Base-by-base conservation (phyloP, 2,113 vertebrate genomes). In the Indri indri region DNA sequence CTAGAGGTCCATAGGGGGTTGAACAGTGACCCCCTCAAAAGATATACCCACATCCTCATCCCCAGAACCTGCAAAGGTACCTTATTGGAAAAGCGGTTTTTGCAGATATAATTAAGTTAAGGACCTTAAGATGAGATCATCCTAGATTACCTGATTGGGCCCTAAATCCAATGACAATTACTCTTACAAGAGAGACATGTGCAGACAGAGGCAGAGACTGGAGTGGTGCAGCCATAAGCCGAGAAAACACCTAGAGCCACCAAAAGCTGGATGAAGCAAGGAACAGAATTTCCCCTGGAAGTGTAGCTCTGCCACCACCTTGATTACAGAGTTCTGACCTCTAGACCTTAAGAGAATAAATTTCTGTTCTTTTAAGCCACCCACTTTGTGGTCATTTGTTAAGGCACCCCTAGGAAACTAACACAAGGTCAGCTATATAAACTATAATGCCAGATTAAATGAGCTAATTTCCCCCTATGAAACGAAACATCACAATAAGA, bases 221-320 rank as follows among this genome's bases (percentile, higher is more conserved):
- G 71, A 42, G 40, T 10, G 37, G 42, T 22, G 70, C 22, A 42
- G n/a, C 22, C 37, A 71, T 40, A 70, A 40, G 40, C 70, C 5
- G 3, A 40, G 40, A 12, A 23, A 73, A 42, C 40, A 73, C 23
- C 23, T 73, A 23, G 12, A 73, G 71, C 71, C 40, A 42, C 71
- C 23, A 27, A 23, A 25, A 42, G 40, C 40, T 73, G 18, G 71
- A 42, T 27, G 50, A 82, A 14, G 13, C 13, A 16, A 37, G 17
- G 71, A 73, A 68, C 14, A 50, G 47, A 82, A 25, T n/a, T 40
- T 76, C 30, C 84, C 77, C 71, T 59, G 47, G 50, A 23, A 76
- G 7, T 13, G 1, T 0, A 4, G 20, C 59, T 8, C 50, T 13
- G 16, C 8, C 0, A 2, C 54, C 14, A 11, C 45, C 54, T 71